Conservation (phyloP, 2,797 vertebrate genomes). For the Harpagifer antarcticus region DNA sequence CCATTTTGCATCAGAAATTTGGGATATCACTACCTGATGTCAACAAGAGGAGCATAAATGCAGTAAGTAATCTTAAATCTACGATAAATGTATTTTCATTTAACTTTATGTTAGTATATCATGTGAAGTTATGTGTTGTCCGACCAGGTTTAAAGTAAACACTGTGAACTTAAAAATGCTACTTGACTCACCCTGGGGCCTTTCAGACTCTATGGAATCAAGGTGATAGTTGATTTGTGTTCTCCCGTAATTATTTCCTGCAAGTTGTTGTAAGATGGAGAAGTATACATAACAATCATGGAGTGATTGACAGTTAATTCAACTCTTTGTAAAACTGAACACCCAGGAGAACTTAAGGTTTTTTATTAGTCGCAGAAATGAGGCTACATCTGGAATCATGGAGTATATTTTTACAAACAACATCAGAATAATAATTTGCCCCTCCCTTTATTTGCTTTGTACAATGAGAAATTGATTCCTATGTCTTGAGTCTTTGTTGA, state of each 20-base stretch:
- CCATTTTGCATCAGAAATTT: constrained; percentile 73
- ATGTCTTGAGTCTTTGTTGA: constrained; percentile 50
- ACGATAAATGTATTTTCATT: constrained; percentile 9
- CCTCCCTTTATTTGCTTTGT: constrained; percentile 28
- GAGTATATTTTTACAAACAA: constrained; percentile 16
- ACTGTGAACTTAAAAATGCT: constrained; percentile 4
- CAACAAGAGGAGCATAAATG: constrained; percentile 71
- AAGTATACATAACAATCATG: not conserved
- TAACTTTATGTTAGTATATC: not conserved
- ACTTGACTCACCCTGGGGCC: not conserved
- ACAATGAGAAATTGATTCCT: constrained; percentile 56
- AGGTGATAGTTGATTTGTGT: not conserved
- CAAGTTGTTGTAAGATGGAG: constrained; percentile 12
- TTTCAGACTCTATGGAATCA: constrained; percentile 5
- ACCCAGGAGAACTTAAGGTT: constrained; percentile 1
- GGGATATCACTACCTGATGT: constrained; percentile 85
- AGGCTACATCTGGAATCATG: constrained; percentile 19
- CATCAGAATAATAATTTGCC: constrained; percentile 18
- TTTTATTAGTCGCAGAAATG: constrained; percentile 13
- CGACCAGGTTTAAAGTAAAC: constrained; percentile 19
- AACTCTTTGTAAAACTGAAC: constrained; percentile 26
- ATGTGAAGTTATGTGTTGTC: not conserved
- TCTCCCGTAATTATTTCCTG: constrained; percentile 1
- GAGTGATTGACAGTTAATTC: constrained; percentile 18
- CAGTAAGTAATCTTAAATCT: constrained; percentile 81